Conservation (phyloP, 2,888 invertebrate species). For the Ceraclea dissimilis region DNA sequence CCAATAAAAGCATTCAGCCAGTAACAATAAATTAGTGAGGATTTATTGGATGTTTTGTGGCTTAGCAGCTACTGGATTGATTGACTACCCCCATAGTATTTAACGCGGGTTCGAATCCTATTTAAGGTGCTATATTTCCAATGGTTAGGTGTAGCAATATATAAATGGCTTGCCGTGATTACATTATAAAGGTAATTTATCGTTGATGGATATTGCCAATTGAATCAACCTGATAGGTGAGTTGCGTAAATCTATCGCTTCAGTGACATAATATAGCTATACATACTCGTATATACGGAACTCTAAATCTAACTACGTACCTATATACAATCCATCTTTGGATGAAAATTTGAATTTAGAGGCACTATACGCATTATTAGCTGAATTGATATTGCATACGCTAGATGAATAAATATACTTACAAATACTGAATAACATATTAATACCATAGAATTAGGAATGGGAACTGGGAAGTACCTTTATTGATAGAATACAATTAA, state of each 20-base stretch:
- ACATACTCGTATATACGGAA: too few relatives aligned
- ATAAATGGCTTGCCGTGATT: neutral
- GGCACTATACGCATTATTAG: too few relatives aligned
- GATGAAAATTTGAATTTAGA: too few relatives aligned
- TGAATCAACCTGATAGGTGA: neutral
- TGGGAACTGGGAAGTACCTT: too few relatives aligned
- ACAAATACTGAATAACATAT: too few relatives aligned
- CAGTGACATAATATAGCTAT: too few relatives aligned
- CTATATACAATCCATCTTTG: too few relatives aligned
- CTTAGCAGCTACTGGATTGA: conserved; percentile 13
- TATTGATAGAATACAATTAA: too few relatives aligned
- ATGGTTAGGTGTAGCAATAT: neutral
- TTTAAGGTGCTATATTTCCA: conserved; percentile 9
- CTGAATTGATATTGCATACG: too few relatives aligned
- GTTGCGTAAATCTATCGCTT: neutral
- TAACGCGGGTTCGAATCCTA: conserved; percentile 23
- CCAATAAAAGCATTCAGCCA: conserved; percentile 21
- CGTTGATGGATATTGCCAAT: conserved; percentile 8
- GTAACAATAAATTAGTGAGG: conserved; percentile 25
- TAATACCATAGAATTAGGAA: too few relatives aligned
- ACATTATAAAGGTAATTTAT: conserved; percentile 9
- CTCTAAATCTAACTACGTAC: too few relatives aligned
- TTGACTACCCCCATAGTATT: conserved; percentile 21
- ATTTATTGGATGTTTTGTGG: conserved; percentile 19
- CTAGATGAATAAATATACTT: too few relatives aligned